These are phyloP conservation scores for Arnoldichthys spilopterus DNA, from an alignment of 2,797 vertebrate species.

Conservation along the genomic window DNA sequence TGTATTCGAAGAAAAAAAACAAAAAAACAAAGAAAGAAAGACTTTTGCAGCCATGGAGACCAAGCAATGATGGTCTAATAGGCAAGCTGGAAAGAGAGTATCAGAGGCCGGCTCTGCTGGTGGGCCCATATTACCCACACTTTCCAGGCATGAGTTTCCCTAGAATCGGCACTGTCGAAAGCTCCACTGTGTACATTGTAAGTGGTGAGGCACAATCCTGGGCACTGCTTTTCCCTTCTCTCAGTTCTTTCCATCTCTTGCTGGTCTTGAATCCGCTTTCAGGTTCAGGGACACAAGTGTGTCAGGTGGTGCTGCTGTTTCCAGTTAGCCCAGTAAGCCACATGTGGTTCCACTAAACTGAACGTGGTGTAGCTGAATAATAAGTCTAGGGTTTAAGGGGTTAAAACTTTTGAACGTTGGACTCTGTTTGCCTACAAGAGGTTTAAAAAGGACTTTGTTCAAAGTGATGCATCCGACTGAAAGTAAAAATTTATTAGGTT, in stretches of 20 bases:
- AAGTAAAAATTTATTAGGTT: neutral
- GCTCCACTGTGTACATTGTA: conserved; percentile 40
- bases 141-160: conserved; percentile 46
- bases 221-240: conserved; percentile 11
- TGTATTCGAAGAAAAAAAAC: conserved; percentile 33
- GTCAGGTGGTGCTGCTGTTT: neutral
- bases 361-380: neutral
- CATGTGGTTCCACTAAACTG: neutral
- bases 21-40: conserved; percentile 46
- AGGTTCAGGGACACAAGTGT: neutral
- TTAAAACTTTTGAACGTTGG: neutral
- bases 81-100: conserved; percentile 40
- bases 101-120: conserved; percentile 35
- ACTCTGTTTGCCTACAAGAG: neutral
- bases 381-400: neutral
- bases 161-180: conserved; percentile 20
- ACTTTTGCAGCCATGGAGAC: conserved; percentile 54
- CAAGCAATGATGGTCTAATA: conserved; percentile 49
- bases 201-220: conserved; percentile 37
- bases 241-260: conserved; percentile 23
- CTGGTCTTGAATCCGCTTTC: neutral
- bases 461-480: neutral
- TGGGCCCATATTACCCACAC: conserved; percentile 40
- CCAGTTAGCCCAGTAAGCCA: neutral
- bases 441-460: neutral